phyloP scores from a whole-genome alignment of 1,140 invertebrate species.

The Cotesia typhae region DNA sequence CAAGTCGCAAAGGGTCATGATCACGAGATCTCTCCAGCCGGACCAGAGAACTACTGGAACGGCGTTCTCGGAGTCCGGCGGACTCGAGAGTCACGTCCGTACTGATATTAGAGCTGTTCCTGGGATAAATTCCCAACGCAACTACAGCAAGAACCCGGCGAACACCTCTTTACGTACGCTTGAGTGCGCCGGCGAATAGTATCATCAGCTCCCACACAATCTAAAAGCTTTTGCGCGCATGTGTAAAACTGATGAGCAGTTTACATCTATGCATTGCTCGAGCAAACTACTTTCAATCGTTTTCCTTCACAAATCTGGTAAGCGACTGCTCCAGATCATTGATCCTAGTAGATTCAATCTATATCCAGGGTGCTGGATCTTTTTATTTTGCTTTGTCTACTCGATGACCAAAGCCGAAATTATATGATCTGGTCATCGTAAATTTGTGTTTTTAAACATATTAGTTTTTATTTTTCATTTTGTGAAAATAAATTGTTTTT shows the following conservation, averaged over 20 bases:
- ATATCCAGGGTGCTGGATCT: constrained; percentile 24
- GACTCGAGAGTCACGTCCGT: constrained; percentile 58
- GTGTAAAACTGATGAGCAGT: constrained; percentile 15
- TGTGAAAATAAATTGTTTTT: constrained; percentile 8
- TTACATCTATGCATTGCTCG: constrained; percentile 23
- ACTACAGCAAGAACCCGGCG: constrained; percentile 26
- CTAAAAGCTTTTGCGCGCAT: constrained; percentile 21
- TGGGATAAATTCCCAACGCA: constrained; percentile 35
- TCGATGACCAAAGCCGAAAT: background rate
- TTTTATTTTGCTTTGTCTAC: constrained; percentile 1
- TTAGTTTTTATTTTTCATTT: background rate
- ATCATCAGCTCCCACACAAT: constrained; percentile 20
- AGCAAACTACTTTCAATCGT: constrained; percentile 3
- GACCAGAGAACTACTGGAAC: constrained; percentile 36
- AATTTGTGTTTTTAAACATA: background rate
- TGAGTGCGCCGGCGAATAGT: constrained; percentile 30
- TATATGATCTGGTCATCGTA: background rate
- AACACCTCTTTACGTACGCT: constrained; percentile 40
- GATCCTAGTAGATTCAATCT: constrained; percentile 27
- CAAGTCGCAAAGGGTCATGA: constrained; percentile 2
- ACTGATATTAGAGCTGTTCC: constrained; percentile 46
- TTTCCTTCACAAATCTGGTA: constrained; percentile 32
- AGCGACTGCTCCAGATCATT: constrained; percentile 38
- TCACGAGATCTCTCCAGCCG: constrained; percentile 29
- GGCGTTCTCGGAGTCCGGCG: constrained; percentile 45